phyloP scores from a whole-genome alignment of 2,113 vertebrate species.

The Pollimyrus isidori region DNA sequence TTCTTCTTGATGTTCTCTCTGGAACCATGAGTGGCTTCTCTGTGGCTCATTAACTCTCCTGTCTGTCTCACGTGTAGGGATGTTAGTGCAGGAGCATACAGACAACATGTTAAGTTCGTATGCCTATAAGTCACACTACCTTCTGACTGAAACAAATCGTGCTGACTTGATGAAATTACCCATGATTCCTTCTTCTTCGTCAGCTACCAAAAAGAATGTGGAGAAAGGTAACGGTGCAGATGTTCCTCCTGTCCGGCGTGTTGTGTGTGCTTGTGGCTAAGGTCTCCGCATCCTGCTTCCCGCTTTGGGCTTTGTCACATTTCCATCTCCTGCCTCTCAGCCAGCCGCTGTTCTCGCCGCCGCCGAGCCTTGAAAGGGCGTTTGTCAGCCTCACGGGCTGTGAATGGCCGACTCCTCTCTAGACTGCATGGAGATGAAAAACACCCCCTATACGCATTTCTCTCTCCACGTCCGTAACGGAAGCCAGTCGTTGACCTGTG shows the following conservation, averaged over 20 bases:
- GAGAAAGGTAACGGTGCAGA: constrained; percentile 98
- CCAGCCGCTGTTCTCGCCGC: background rate
- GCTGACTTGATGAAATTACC: constrained; percentile 99
- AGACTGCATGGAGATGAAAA: background rate
- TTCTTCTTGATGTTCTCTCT: constrained; percentile 44
- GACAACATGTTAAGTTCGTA: constrained; percentile 99
- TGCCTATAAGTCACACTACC: constrained; percentile 99
- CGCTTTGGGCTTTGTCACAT: constrained; percentile 41
- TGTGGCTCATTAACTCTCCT: constrained; percentile 82
- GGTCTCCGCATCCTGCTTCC: background rate
- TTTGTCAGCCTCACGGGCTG: background rate
- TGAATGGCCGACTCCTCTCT: background rate
- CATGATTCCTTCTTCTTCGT: constrained; percentile 99
- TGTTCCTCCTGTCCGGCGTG: constrained; percentile 57
- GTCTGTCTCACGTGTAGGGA: constrained; percentile 99
- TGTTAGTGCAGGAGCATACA: constrained; percentile 99
- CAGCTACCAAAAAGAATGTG: constrained; percentile 99
- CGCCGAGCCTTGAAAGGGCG: constrained; percentile 31
- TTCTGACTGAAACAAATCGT: constrained; percentile 99
- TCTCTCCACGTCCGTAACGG: background rate
- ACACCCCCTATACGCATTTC: background rate
- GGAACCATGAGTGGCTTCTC: constrained; percentile 93
- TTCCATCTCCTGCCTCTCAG: constrained; percentile 17
- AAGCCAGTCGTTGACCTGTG: background rate
- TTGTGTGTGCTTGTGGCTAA: constrained; percentile 56